Evolutionary conservation across 2,113 vertebrate species (phyloP).

Genomic region (Ariopsis seemanni): DNA sequence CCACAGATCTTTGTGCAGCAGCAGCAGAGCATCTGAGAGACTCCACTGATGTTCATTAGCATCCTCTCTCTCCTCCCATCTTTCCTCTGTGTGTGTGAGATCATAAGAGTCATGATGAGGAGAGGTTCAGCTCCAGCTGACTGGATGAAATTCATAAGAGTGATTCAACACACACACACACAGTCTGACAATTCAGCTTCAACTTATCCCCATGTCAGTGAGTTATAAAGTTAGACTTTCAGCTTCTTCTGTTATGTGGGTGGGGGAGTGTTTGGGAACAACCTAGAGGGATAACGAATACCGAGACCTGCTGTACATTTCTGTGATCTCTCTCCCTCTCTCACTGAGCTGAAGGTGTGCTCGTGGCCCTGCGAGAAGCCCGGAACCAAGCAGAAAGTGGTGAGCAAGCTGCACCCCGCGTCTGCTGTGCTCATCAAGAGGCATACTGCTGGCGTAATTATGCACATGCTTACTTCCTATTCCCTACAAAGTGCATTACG

Average conservation of each 20-base stretch:
- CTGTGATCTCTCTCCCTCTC: background rate
- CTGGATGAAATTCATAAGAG: conserved; percentile 16
- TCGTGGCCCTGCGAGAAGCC: background rate
- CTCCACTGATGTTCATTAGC: conserved; percentile 30
- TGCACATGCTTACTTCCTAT: background rate
- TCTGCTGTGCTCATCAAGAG: background rate
- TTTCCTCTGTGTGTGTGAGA: background rate
- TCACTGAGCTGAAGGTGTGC: background rate
- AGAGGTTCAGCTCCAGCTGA: conserved; percentile 1
- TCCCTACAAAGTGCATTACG: background rate
- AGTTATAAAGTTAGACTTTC: conserved; percentile 2
- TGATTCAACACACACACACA: background rate
- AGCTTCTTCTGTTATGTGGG: background rate
- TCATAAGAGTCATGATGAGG: conserved; percentile 22
- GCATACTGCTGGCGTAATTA: background rate
- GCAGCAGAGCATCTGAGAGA: conserved; percentile 23
- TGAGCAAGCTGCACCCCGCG: background rate
- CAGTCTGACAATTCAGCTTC: background rate
- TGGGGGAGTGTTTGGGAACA: background rate
- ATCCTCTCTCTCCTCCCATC: background rate
- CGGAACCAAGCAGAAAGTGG: background rate
- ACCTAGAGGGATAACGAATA: too few relatives aligned
- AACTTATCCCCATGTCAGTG: background rate
- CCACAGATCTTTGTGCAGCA: background rate
- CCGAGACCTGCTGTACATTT: background rate